Percentiles rank a stretch among this genome's conserved stretches.
phyloP scores from a whole-genome alignment of 2,113 vertebrate genomes.

The Acrocephalus arundinaceus region DNA sequence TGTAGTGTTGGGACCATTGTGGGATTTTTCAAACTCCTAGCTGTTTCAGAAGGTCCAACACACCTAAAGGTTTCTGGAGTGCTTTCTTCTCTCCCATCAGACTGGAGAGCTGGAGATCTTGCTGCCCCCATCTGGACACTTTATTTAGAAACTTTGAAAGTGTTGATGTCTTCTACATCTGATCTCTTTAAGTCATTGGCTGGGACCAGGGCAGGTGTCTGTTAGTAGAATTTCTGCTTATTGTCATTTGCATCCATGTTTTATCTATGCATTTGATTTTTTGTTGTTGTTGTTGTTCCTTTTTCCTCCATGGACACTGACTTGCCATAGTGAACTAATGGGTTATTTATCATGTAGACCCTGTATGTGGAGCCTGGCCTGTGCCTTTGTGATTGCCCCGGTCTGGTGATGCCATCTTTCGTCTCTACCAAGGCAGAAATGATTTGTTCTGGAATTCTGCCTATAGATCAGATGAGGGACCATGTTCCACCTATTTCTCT shows the following conservation, averaged over 20 bases:
- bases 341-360: constrained; percentile 77
- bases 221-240: not conserved
- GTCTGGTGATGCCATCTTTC: constrained; percentile 97
- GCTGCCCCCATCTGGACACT: not conserved
- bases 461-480: constrained; percentile 97
- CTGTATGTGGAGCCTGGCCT: constrained; percentile 90
- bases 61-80: not conserved
- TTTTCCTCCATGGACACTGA: not conserved
- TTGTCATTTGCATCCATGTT: not conserved
- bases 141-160: not conserved
- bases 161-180: not conserved
- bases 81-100: not conserved
- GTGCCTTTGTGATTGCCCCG: constrained; percentile 95
- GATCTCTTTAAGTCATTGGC: not conserved
- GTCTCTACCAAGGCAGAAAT: constrained; percentile 97
- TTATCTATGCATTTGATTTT: not conserved
- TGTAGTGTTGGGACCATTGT: not conserved
- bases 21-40: not conserved
- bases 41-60: not conserved
- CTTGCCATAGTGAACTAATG: not conserved
- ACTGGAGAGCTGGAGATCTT: not conserved
- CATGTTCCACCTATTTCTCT: constrained; percentile 88
- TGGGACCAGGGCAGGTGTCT: not conserved
- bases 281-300: not conserved
- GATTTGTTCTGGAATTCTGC: constrained; percentile 93